A percentile compares a stretch with the other conserved stretches of the same genome.
Conservation (phyloP, 2,113 vertebrate species). For the Gallinago undulata region DNA sequence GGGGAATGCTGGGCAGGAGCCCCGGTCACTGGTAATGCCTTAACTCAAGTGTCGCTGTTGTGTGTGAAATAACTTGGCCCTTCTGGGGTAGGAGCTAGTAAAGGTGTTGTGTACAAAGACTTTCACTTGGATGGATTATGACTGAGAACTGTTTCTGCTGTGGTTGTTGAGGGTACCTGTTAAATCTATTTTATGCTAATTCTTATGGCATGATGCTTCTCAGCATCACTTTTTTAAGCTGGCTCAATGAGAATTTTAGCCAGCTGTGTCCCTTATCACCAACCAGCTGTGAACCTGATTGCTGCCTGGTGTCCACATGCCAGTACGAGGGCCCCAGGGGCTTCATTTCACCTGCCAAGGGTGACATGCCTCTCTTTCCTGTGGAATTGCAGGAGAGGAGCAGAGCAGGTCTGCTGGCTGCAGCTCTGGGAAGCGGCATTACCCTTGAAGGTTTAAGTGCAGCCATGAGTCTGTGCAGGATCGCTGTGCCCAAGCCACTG, state of each 20-base stretch:
- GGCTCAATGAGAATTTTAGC: neutral
- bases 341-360: neutral
- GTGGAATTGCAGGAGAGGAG: neutral
- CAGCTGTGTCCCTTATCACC: neutral
- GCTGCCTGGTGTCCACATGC: neutral
- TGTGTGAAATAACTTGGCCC: neutral
- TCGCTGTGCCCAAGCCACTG: neutral
- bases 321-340: neutral
- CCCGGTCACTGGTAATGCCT: neutral
- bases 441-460: neutral
- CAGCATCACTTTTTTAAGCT: neutral
- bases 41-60: neutral
- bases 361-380: neutral
- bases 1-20: neutral
- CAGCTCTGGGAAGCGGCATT: neutral
- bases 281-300: neutral
- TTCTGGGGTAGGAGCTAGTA: neutral
- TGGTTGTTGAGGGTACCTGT: neutral
- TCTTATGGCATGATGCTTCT: neutral
- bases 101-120: neutral
- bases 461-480: accelerated
- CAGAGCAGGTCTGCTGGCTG: neutral
- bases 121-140: neutral
- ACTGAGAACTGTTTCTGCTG: neutral
- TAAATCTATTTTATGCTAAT: neutral